Evolutionary conservation across 2,113 vertebrate species (phyloP).

Genomic region (Prionailurus bengalensis): DNA sequence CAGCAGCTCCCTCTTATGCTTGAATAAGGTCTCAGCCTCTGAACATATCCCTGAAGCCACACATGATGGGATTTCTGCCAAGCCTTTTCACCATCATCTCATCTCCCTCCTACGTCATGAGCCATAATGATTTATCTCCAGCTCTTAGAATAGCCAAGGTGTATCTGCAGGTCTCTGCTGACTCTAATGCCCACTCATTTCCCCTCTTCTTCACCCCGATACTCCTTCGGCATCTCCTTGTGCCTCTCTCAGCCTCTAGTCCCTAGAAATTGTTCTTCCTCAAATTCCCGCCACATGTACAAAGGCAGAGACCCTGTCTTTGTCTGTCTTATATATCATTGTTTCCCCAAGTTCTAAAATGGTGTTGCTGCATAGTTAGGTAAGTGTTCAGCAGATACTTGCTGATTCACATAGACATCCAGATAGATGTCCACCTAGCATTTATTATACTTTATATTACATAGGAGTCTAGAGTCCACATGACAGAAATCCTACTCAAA

Average conservation of each 20-base stretch:
- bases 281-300: background rate
- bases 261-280: background rate
- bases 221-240: background rate
- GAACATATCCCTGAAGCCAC: background rate
- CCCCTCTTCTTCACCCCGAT: background rate
- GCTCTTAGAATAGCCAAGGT: background rate
- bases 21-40: background rate
- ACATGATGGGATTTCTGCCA: background rate
- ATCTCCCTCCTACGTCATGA: background rate
- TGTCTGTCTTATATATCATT: background rate
- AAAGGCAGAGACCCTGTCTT: background rate
- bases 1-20: background rate
- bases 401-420: background rate
- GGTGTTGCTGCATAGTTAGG: background rate
- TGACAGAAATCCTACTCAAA: background rate
- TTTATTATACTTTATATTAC: background rate
- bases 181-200: accelerated
- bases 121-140: background rate
- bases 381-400: background rate
- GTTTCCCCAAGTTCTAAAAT: background rate
- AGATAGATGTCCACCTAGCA: background rate
- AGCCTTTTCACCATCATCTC: background rate
- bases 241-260: background rate
- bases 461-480: background rate
- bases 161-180: background rate